Evolutionary conservation across 2,113 vertebrate genomes (phyloP), one percentile per base, ranked within the genome.

Genomic region (Lutjanus erythropterus): DNA sequence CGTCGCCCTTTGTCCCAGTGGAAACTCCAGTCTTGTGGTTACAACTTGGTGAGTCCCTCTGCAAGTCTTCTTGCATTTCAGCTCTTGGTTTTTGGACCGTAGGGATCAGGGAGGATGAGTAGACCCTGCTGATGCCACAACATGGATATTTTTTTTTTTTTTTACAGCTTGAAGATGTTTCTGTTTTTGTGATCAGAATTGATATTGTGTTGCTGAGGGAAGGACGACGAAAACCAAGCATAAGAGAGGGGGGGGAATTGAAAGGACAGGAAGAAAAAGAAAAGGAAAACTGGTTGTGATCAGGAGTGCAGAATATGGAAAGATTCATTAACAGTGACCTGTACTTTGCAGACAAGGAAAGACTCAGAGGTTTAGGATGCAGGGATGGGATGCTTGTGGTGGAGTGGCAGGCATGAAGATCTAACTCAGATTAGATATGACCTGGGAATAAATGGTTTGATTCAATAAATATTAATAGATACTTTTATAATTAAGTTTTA

Each of bases 41-140:
- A 86, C 92, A 92, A 84, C 93, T 94, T 79, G 95, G 95, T 96
- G 92, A 96, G 95, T 96, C 37, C 72, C 56, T 39, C 39, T 81
- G 14, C 61, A 46, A n/a, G 12, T 68, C 71, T 81, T 58, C 25
- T 71, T 74, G 27, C 37, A 25, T 66, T 68, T 79, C 8, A 31
- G 12, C 12, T 71, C 46, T 75, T 74, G 42, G 25, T 67, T 61
- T 66, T 52, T 53, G 78, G 71, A 71, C 7, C 19, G 2, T 66
- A 29, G 59, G 33, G 29, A 67, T 50, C 41, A 84, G 76, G 56
- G 21, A 76, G 27, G 60, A 85, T 75, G 55, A 46, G 25, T 12
- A 25, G 55, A 33, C 19, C 7, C 56, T 71, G 52, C 39, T 53
- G 27, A 50, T 72, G 73, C 61, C 14, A 37, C 6, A 68, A 41